A percentile compares a stretch with the other conserved stretches of the same genome.
phyloP scores from a whole-genome alignment of 2,797 vertebrate genomes.

The Remorina albescens region DNA sequence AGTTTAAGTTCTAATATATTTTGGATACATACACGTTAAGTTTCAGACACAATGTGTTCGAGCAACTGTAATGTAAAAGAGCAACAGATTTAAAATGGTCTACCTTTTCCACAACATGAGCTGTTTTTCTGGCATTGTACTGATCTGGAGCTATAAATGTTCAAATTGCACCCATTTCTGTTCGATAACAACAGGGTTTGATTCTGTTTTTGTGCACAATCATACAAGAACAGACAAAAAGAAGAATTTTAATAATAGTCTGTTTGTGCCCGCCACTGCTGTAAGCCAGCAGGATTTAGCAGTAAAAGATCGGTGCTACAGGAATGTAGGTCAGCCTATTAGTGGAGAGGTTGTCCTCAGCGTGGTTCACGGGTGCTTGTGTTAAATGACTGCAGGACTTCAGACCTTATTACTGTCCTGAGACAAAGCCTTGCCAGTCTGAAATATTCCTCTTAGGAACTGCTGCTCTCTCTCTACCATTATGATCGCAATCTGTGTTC shows the following conservation, averaged over 20 bases:
- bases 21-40: not conserved
- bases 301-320: conserved; percentile 54
- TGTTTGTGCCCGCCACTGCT: conserved; percentile 54
- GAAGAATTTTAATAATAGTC: conserved; percentile 60
- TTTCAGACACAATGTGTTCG: not conserved
- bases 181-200: conserved; percentile 22
- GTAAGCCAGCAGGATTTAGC: conserved; percentile 49
- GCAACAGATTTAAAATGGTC: conserved; percentile 21
- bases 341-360: conserved; percentile 51
- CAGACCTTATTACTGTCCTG: conserved; percentile 42
- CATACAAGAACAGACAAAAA: conserved; percentile 35
- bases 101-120: conserved; percentile 25
- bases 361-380: conserved; percentile 43
- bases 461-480: conserved; percentile 16
- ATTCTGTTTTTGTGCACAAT: conserved; percentile 27
- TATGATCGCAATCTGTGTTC: conserved; percentile 7
- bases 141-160: conserved; percentile 49
- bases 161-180: conserved; percentile 13
- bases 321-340: conserved; percentile 75
- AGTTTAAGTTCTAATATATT: conserved; percentile 17
- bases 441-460: conserved; percentile 34
- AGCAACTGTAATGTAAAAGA: conserved; percentile 14
- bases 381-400: conserved; percentile 53
- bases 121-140: conserved; percentile 23
- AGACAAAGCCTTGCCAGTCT: conserved; percentile 38